Conservation (phyloP, 30 jellyfish, hydroid and myxozoan genomes). For the Mastigias papua region DNA sequence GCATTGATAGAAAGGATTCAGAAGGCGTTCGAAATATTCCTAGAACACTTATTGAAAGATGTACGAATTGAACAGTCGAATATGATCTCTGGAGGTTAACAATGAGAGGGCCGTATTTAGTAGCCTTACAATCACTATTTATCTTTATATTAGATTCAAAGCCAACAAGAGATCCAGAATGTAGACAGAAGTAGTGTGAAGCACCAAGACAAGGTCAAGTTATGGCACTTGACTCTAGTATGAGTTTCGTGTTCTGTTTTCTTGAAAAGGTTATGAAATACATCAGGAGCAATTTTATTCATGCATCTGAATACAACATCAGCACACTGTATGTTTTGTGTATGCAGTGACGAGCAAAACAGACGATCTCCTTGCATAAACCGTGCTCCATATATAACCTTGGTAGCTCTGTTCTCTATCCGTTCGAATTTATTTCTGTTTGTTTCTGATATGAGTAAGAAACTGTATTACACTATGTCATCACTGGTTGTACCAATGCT, state of each 20-base stretch:
- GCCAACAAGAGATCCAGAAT: too few species aligned
- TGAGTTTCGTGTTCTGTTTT: constrained; percentile 48
- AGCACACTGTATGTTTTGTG: constrained; percentile 73
- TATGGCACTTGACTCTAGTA: too few species aligned
- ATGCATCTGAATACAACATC: constrained; percentile 63
- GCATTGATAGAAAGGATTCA: too few species aligned
- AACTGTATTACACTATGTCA: constrained; percentile 52
- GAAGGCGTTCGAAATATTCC: too few species aligned
- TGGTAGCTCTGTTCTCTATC: constrained; percentile 58
- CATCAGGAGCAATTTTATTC: constrained; percentile 71
- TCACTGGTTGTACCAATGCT: constrained; percentile 75
- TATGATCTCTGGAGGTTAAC: too few species aligned
- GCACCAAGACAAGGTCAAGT: too few species aligned
- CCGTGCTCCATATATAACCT: constrained; percentile 65
- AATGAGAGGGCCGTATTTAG: too few species aligned
- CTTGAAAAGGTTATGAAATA: constrained; percentile 64
- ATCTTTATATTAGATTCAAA: too few species aligned
- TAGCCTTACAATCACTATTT: too few species aligned
- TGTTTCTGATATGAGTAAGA: constrained; percentile 57
- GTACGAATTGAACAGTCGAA: too few species aligned
- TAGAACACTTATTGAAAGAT: too few species aligned
- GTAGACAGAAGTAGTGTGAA: too few species aligned
- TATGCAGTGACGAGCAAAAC: constrained; percentile 65
- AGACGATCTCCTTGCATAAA: constrained; percentile 49
- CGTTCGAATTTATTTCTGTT: constrained; percentile 54